These are phyloP conservation scores for Poeciliopsis turneri DNA, from an alignment of 2,797 vertebrate genomes.

Conservation along the genomic window DNA sequence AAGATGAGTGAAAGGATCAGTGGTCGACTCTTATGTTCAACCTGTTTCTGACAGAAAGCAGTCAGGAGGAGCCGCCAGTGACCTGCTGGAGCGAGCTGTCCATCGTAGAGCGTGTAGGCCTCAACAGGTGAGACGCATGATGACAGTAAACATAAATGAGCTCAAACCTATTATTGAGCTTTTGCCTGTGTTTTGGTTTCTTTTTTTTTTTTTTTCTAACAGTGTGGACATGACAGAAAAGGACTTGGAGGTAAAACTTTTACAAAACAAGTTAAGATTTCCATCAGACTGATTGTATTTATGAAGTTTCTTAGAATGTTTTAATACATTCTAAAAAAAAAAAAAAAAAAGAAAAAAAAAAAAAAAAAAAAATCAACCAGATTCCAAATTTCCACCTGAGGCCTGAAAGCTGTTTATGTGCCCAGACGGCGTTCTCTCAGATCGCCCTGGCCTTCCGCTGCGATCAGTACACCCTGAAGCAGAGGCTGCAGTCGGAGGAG, in stretches of 20 bases:
- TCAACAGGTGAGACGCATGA: conserved; percentile 70
- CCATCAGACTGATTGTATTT: neutral
- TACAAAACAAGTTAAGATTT: neutral
- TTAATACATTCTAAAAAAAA: neutral
- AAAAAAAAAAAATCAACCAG: neutral
- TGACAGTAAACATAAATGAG: neutral
- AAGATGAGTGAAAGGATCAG: neutral
- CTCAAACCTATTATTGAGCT: neutral
- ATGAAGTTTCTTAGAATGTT: neutral
- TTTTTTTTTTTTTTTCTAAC: conserved; percentile 18
- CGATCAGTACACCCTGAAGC: conserved; percentile 82
- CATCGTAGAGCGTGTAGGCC: conserved; percentile 76
- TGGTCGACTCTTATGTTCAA: neutral
- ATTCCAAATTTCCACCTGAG: neutral
- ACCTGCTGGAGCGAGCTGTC: conserved; percentile 69
- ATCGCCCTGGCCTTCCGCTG: conserved; percentile 78
- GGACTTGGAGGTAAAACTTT: conserved; percentile 76
- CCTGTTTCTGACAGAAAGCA: conserved; percentile 60
- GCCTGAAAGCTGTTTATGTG: neutral
- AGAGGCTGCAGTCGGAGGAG: conserved; percentile 85
- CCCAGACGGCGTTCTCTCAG: conserved; percentile 74
- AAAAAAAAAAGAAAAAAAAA: neutral
- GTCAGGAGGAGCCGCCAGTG: conserved; percentile 52
- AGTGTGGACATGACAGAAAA: conserved; percentile 81
- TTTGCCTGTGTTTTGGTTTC: neutral